These are phyloP conservation scores for Charina bottae DNA, from an alignment of 2,113 vertebrate species.

Conservation along the genomic window DNA sequence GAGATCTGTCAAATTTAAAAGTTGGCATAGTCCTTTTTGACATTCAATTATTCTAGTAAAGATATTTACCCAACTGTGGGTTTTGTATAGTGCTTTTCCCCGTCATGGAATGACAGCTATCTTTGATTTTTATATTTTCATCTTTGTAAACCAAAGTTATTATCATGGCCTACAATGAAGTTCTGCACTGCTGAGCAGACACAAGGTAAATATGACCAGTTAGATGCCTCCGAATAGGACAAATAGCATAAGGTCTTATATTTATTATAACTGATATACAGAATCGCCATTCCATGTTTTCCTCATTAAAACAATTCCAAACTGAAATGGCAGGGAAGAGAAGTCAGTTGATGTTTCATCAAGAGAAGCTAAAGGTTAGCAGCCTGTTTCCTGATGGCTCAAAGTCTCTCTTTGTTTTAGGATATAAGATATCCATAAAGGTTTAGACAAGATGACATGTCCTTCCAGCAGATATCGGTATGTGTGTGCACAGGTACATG, in stretches of 20 bases:
- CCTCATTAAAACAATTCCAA: background rate
- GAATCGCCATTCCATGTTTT: background rate
- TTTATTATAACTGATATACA: background rate
- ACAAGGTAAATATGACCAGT: background rate
- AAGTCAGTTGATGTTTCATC: slow-evolving; percentile 6
- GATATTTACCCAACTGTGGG: background rate
- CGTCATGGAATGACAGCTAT: background rate
- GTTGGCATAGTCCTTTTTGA: background rate
- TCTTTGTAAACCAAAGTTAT: background rate
- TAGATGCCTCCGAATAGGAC: background rate
- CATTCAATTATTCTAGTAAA: background rate
- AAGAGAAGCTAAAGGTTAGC: background rate
- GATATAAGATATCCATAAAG: background rate
- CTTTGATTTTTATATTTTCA: background rate
- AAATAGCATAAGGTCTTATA: background rate
- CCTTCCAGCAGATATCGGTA: background rate
- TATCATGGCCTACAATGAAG: background rate
- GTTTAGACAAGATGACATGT: background rate
- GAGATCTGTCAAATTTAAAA: background rate
- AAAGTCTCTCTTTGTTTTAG: slow-evolving; percentile 1
- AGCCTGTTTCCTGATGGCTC: background rate
- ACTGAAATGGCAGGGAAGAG: background rate
- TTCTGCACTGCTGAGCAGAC: background rate
- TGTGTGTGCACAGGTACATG: background rate
- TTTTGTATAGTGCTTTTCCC: background rate